Conservation (phyloP, 2,113 vertebrate species). For the Gnathonemus longibarbis region DNA sequence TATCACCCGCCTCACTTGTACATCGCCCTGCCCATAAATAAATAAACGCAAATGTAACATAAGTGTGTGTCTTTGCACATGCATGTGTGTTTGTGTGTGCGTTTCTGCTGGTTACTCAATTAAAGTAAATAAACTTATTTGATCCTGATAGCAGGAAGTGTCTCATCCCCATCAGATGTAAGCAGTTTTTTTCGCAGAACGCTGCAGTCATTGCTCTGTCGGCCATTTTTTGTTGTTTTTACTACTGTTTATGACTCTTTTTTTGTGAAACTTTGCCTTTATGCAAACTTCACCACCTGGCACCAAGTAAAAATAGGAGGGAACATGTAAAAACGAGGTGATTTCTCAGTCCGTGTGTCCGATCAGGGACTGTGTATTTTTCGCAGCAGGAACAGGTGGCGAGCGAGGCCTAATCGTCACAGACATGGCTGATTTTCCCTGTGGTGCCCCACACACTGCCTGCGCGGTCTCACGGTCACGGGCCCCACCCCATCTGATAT, state of each 20-base stretch:
- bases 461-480: background rate
- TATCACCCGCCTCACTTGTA: background rate
- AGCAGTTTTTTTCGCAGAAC: background rate
- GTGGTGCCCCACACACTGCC: background rate
- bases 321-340: background rate
- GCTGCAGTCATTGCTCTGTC: background rate
- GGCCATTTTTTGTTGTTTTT: background rate
- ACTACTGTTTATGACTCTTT: background rate
- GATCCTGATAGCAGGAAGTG: background rate
- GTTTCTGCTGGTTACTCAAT: background rate
- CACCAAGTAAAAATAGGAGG: background rate
- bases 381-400: background rate
- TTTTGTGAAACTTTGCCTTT: background rate
- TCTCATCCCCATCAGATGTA: background rate
- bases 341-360: background rate
- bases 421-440: background rate
- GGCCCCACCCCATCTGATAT: background rate
- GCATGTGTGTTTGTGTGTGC: background rate
- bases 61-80: constrained; percentile 8
- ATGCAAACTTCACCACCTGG: background rate
- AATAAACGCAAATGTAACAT: background rate
- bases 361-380: background rate
- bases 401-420: background rate
- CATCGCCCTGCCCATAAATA: constrained; percentile 45
- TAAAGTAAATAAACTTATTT: background rate